These are phyloP conservation scores for Lucilia sericata DNA, from an alignment of 1,140 invertebrate species.

Conservation along the genomic window DNA sequence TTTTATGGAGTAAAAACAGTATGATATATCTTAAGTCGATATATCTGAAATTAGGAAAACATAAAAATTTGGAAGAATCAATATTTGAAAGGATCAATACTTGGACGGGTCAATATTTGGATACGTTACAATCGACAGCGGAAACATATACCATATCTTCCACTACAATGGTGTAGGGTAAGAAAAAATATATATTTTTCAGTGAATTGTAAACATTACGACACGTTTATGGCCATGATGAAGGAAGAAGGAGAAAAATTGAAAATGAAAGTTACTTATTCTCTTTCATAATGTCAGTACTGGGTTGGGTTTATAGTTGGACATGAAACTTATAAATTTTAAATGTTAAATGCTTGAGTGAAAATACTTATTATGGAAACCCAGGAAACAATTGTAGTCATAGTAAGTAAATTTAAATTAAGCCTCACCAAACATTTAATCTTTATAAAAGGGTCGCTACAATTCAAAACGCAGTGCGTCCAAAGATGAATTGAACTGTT, in stretches of 20 bases:
- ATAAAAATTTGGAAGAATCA: too few species aligned
- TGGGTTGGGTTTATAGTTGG: not conserved
- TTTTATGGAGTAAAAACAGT: too few species aligned
- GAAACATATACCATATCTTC: too few species aligned
- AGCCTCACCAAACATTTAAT: too few species aligned
- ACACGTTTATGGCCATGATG: slow-evolving; percentile 27
- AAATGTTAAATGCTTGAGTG: slow-evolving; percentile 23
- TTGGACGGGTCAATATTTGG: too few species aligned
- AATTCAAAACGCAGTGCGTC: too few species aligned
- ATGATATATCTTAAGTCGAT: too few species aligned
- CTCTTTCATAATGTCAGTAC: not conserved
- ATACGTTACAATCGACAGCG: too few species aligned
- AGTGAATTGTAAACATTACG: slow-evolving; percentile 18
- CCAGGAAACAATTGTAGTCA: not conserved
- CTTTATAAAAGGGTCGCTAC: too few species aligned
- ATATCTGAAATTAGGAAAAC: too few species aligned
- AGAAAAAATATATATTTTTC: not conserved
- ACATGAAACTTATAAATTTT: slow-evolving; percentile 40
- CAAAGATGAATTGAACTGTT: too few species aligned
- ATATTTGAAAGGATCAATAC: too few species aligned
- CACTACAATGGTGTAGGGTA: not conserved
- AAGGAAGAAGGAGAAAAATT: not conserved
- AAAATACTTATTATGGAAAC: not conserved
- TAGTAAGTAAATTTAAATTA: not conserved
- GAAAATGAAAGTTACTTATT: not conserved